Evolutionary conservation across 2,797 vertebrate genomes (phyloP).

Genomic region (Neopelma chrysocephalum): DNA sequence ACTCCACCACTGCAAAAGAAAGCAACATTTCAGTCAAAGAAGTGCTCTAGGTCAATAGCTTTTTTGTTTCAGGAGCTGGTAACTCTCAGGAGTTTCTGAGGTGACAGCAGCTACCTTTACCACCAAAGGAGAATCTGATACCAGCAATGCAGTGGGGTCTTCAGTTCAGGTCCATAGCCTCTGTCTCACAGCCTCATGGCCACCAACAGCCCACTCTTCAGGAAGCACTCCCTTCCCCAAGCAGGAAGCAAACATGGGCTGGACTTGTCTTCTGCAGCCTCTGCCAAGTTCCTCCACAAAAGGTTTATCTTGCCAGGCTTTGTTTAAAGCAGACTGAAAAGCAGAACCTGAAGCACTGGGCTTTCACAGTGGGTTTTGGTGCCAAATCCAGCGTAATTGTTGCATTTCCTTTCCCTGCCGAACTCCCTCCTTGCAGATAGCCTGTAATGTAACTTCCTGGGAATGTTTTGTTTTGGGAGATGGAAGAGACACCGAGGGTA

Average conservation of each 20-base stretch:
- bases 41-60: neutral
- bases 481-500: neutral
- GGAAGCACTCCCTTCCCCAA: neutral
- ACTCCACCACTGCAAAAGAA: neutral
- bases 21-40: neutral
- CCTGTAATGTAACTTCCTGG: neutral
- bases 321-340: neutral
- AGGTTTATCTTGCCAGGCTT: neutral
- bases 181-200: neutral
- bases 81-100: neutral
- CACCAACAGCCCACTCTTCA: neutral
- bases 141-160: neutral
- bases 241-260: neutral
- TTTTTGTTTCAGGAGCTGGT: neutral
- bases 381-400: neutral
- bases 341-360: neutral
- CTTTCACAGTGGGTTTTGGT: neutral
- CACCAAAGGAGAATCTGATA: neutral
- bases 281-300: neutral
- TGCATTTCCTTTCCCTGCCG: neutral
- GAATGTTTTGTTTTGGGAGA: neutral
- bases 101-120: neutral
- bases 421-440: neutral
- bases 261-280: neutral
- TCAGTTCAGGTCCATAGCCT: neutral